A percentile compares a stretch with the other conserved stretches of the same genome.
Conservation (phyloP, 2,113 vertebrate species). For the Epinephelus cyanopodus region DNA sequence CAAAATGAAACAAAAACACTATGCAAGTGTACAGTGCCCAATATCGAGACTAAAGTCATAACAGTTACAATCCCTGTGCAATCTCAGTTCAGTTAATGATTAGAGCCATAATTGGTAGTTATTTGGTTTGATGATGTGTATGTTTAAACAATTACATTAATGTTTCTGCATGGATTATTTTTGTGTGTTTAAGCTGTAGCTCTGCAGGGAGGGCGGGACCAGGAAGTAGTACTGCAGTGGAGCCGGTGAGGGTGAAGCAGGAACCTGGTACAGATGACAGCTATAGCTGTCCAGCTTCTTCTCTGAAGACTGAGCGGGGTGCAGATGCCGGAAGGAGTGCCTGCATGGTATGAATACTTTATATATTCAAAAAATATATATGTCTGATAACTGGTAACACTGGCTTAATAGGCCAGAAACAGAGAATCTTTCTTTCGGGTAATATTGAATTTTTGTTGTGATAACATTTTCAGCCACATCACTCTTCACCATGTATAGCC, state of each 20-base stretch:
- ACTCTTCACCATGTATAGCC: too few species aligned
- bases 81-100: background rate
- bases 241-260: conserved; percentile 94
- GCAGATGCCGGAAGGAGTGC: conserved; percentile 94
- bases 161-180: conserved; percentile 16
- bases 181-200: conserved; percentile 86
- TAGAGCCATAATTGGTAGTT: background rate
- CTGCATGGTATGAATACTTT: conserved; percentile 88
- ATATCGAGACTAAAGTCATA: background rate
- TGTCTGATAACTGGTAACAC: background rate
- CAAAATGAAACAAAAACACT: background rate
- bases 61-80: background rate
- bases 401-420: background rate
- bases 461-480: background rate
- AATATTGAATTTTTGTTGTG: background rate
- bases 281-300: conserved; percentile 84
- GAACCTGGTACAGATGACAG: conserved; percentile 94
- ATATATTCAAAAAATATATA: too few species aligned
- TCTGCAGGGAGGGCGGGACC: conserved; percentile 89
- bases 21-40: background rate
- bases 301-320: conserved; percentile 89
- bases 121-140: background rate
- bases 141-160: background rate
- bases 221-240: conserved; percentile 83
- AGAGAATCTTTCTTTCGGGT: too few species aligned